phyloP scores from a whole-genome alignment of 2,113 vertebrate genomes.

The Oriolus oriolus region DNA sequence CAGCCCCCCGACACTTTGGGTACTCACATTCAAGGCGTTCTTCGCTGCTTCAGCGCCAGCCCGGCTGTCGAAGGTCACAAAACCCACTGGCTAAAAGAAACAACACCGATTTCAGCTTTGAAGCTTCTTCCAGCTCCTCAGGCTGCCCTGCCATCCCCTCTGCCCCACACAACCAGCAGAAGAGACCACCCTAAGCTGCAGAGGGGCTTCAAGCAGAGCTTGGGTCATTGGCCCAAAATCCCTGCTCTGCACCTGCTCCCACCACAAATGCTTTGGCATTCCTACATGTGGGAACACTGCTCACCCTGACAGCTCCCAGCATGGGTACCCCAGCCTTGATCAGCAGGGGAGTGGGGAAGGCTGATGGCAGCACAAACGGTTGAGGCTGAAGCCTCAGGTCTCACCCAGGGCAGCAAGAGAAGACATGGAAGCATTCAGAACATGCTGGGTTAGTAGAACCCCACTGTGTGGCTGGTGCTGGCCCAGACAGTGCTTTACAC shows the following conservation, averaged over 20 bases:
- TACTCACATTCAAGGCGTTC: slow-evolving; percentile 95
- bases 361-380: background rate
- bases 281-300: accelerated
- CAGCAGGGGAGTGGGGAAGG: background rate
- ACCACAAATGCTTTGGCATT: background rate
- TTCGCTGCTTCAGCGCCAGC: slow-evolving; percentile 96
- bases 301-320: background rate
- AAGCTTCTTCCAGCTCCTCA: background rate
- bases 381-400: background rate
- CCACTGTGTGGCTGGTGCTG: background rate
- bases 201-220: background rate
- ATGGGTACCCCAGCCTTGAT: background rate
- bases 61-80: slow-evolving; percentile 97
- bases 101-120: background rate
- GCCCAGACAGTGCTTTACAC: background rate
- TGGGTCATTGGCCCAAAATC: background rate
- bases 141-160: background rate
- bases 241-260: background rate
- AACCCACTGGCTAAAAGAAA: slow-evolving; percentile 91
- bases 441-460: background rate
- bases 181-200: background rate
- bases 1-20: accelerated
- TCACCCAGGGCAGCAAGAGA: background rate
- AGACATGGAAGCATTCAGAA: background rate
- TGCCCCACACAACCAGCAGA: background rate